Conservation (phyloP, 2,888 invertebrate genomes). For the Chymomyza caudatula region DNA sequence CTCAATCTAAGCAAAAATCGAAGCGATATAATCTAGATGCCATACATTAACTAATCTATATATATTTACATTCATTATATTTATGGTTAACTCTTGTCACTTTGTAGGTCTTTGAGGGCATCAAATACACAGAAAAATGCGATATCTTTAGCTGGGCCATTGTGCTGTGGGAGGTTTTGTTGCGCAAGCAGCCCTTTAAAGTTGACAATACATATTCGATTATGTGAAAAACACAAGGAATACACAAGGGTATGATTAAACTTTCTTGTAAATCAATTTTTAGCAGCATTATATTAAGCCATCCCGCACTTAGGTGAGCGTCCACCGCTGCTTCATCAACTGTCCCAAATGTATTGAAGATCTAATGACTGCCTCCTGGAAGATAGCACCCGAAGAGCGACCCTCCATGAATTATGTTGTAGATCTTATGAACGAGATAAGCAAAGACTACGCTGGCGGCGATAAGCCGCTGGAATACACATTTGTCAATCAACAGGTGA, state of each 20-base stretch:
- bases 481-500: conserved; percentile 74
- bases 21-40: too few relatives aligned
- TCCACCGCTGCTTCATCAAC: conserved; percentile 90
- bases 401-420: conserved; percentile 93
- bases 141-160: conserved; percentile 99
- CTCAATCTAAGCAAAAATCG: too few relatives aligned
- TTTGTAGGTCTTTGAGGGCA: conserved; percentile 89
- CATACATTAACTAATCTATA: too few relatives aligned
- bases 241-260: conserved; percentile 85
- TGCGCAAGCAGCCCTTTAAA: conserved; percentile 93
- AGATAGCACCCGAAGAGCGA: conserved; percentile 87
- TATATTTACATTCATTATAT: too few relatives aligned
- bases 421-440: conserved; percentile 85
- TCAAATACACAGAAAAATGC: conserved; percentile 97
- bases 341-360: conserved; percentile 93
- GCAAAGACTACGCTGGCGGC: conserved; percentile 87
- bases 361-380: conserved; percentile 96
- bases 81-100: too few relatives aligned
- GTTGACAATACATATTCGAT: conserved; percentile 87
- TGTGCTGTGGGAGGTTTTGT: conserved; percentile 97
- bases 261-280: background rate
- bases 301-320: conserved; percentile 84
- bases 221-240: conserved; percentile 99
- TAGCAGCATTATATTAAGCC: too few relatives aligned
- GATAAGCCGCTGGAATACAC: conserved; percentile 86